A percentile compares a stretch with the other conserved stretches of the same genome.
Evolutionary conservation across 2,888 invertebrate genomes (phyloP).

Genomic region (Macrophya alboannulata): DNA sequence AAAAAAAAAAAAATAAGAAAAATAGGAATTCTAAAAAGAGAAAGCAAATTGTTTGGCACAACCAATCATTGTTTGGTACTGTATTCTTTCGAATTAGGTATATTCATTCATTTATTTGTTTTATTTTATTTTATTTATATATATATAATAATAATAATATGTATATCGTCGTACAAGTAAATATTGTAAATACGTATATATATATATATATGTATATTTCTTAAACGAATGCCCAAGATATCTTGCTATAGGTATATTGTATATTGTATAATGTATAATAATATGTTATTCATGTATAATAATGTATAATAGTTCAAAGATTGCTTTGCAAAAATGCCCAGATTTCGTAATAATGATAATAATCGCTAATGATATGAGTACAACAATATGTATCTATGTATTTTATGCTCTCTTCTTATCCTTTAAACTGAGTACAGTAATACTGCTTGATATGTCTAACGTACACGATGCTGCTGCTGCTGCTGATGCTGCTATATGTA

Average conservation of each 20-base stretch:
- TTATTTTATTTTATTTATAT: conserved; percentile 60
- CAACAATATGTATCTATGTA: conserved; percentile 65
- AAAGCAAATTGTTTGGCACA: conserved; percentile 69
- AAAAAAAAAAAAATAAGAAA: conserved; percentile 44
- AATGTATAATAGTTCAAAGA: conserved; percentile 49
- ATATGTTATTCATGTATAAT: background rate
- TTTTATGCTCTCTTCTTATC: conserved; percentile 62
- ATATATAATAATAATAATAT: conserved; percentile 51
- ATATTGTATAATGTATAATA: conserved; percentile 10
- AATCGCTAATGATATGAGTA: conserved; percentile 53
- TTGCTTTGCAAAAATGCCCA: conserved; percentile 57
- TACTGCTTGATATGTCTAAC: conserved; percentile 79
- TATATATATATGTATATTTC: conserved; percentile 30
- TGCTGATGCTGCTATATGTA: too few relatives aligned
- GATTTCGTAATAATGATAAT: conserved; percentile 59
- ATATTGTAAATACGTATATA: conserved; percentile 51
- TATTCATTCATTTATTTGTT: conserved; percentile 62
- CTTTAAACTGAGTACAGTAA: conserved; percentile 76
- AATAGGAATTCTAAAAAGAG: too few relatives aligned
- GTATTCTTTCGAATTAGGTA: conserved; percentile 61
- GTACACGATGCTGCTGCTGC: conserved; percentile 63
- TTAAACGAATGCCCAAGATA: conserved; percentile 54
- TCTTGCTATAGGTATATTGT: conserved; percentile 13
- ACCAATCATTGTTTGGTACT: conserved; percentile 72
- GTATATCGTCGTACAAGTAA: conserved; percentile 53